Evolutionary conservation across 2,113 vertebrate species (phyloP).

Genomic region (Pongo pygmaeus): DNA sequence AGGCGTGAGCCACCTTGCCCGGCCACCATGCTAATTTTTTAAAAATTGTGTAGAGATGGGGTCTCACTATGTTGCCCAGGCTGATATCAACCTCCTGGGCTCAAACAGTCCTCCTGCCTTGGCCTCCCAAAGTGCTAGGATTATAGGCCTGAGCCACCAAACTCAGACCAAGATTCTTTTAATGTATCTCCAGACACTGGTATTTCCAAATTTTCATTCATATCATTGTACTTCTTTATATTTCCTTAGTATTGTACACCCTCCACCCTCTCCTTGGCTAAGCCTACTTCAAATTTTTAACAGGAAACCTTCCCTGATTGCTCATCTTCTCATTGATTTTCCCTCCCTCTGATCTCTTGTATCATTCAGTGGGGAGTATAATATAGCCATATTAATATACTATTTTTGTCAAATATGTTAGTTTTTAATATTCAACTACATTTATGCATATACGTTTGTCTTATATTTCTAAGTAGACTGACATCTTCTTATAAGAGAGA

Average conservation of each 20-base stretch:
- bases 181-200: not conserved
- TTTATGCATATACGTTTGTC: not conserved
- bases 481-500: not conserved
- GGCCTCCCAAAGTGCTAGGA: too few species aligned
- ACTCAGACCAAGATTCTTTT: not conserved
- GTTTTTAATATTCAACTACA: not conserved
- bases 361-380: not conserved
- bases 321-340: not conserved
- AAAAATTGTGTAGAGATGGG: too few species aligned
- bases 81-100: too few species aligned
- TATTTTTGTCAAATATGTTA: not conserved
- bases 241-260: not conserved
- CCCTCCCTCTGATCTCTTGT: not conserved
- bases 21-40: accelerated
- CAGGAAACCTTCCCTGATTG: not conserved
- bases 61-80: too few species aligned
- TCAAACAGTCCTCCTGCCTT: too few species aligned
- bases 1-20: too few species aligned
- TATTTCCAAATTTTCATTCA: not conserved
- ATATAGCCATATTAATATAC: not conserved
- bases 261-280: not conserved
- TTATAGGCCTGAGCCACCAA: too few species aligned
- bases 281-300: not conserved
- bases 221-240: not conserved
- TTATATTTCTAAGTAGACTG: not conserved